Percentiles rank a stretch among this genome's conserved stretches.
Conservation (phyloP, 2,797 vertebrate species). For the Mionectes olivaceus region DNA sequence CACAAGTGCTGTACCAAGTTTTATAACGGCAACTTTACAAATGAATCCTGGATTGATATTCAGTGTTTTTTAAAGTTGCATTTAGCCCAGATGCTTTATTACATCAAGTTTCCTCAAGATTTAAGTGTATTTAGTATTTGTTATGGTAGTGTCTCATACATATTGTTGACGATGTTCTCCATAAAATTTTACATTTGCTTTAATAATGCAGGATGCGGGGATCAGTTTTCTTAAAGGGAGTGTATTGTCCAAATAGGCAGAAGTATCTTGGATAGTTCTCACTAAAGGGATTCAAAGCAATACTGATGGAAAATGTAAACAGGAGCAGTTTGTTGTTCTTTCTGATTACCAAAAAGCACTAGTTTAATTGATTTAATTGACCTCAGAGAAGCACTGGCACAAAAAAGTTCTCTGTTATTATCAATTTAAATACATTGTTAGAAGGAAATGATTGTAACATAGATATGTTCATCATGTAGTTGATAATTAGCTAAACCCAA, state of each 20-base stretch:
- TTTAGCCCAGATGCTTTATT: neutral
- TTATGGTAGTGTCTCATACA: neutral
- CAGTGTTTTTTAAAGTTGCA: neutral
- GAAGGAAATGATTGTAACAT: neutral
- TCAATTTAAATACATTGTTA: neutral
- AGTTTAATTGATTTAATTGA: neutral
- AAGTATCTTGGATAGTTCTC: neutral
- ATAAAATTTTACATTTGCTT: neutral
- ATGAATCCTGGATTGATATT: neutral
- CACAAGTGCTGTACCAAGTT: neutral
- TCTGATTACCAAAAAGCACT: neutral
- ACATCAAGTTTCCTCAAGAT: neutral
- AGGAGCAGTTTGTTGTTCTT: neutral
- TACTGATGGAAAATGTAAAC: neutral
- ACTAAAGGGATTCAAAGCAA: neutral
- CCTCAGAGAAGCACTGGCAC: neutral
- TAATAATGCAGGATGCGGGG: neutral
- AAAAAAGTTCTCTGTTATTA: neutral
- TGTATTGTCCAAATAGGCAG: neutral
- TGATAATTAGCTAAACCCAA: neutral
- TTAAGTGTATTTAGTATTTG: neutral
- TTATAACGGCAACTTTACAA: neutral
- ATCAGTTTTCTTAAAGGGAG: neutral
- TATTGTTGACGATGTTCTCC: neutral
- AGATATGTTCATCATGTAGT: neutral